Evolutionary conservation across 2,888 invertebrate genomes (phyloP).

Genomic region (Caenorhabditis macrosperma): DNA sequence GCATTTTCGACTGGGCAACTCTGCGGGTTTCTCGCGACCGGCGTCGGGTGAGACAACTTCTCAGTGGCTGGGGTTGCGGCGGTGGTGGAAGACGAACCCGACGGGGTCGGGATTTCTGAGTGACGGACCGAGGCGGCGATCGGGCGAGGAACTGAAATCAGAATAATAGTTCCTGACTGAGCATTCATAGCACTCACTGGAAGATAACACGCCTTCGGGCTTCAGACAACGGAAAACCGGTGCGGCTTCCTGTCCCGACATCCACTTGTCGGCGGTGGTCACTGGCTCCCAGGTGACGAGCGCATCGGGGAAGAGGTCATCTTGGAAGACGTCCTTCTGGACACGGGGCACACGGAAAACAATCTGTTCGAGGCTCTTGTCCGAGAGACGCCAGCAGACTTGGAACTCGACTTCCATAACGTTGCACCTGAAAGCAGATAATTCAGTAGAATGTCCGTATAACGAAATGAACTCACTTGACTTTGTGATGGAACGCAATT

Average conservation of each 20-base stretch:
- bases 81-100: background rate
- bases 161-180: background rate
- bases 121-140: constrained; percentile 38
- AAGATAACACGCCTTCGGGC: constrained; percentile 65
- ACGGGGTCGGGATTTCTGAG: constrained; percentile 44
- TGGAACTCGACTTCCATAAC: constrained; percentile 89
- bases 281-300: constrained; percentile 90
- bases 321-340: constrained; percentile 97
- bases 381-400: constrained; percentile 93
- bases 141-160: constrained; percentile 46
- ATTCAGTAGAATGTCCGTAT: no score
- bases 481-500: constrained; percentile 91
- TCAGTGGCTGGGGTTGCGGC: background rate
- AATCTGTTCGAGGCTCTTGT: constrained; percentile 92
- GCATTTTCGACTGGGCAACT: constrained; percentile 46
- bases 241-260: constrained; percentile 58
- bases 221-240: constrained; percentile 65
- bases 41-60: constrained; percentile 16
- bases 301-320: constrained; percentile 95
- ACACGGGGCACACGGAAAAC: constrained; percentile 96
- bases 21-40: constrained; percentile 24
- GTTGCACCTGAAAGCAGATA: constrained; percentile 66
- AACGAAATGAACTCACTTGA: constrained; percentile 80
- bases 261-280: constrained; percentile 87
- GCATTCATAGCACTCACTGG: constrained; percentile 30